A percentile compares a stretch with the other conserved stretches of the same genome.
These are phyloP conservation scores for Myxocyprinus asiaticus DNA, from an alignment of 2,113 vertebrate species.

Conservation along the genomic window DNA sequence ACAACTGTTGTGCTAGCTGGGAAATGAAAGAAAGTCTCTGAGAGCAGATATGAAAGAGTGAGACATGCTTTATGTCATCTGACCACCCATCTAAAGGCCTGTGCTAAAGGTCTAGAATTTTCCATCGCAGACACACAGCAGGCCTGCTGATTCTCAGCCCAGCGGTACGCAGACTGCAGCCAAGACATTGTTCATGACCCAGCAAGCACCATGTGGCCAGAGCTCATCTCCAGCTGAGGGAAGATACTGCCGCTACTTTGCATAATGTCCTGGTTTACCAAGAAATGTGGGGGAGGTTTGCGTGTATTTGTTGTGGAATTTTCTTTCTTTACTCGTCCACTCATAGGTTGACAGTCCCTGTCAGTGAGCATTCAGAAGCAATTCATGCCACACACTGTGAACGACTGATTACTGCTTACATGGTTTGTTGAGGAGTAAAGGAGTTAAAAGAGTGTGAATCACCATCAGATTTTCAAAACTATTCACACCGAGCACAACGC, in stretches of 20 bases:
- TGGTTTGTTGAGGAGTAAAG: too few species aligned
- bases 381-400: neutral
- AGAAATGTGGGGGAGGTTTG: slow-evolving; percentile 27
- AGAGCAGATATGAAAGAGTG: slow-evolving; percentile 51
- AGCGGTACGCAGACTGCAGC: slow-evolving; percentile 62
- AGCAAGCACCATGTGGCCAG: slow-evolving; percentile 33
- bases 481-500: too few species aligned
- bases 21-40: neutral
- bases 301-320: slow-evolving; percentile 26
- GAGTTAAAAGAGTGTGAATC: too few species aligned
- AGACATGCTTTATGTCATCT: slow-evolving; percentile 70
- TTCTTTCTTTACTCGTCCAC: slow-evolving; percentile 36
- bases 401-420: too few species aligned
- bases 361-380: slow-evolving; percentile 39
- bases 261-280: slow-evolving; percentile 29
- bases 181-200: slow-evolving; percentile 42
- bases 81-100: slow-evolving; percentile 67
- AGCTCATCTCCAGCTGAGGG: slow-evolving; percentile 45
- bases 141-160: slow-evolving; percentile 66
- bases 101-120: slow-evolving; percentile 66
- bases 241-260: slow-evolving; percentile 43
- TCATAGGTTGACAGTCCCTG: slow-evolving; percentile 46
- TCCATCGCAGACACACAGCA: slow-evolving; percentile 63
- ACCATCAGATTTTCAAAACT: too few species aligned
- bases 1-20: neutral